Conservation (phyloP, 2,797 vertebrate genomes). For the Eutrigla gurnardus region DNA sequence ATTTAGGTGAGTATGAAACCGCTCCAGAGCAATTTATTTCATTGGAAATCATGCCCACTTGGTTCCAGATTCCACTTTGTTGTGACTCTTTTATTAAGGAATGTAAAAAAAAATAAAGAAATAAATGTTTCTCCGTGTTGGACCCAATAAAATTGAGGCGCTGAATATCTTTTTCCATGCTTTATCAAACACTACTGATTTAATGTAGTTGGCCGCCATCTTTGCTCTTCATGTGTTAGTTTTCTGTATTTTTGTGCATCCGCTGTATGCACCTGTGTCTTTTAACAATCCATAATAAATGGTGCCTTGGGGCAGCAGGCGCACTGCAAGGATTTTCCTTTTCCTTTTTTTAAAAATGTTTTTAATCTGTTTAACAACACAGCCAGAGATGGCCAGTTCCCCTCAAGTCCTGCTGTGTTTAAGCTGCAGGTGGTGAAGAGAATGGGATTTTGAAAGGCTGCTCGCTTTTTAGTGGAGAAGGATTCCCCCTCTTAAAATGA, state of each 20-base stretch:
- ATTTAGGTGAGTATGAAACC: constrained; percentile 31
- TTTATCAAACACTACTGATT: constrained; percentile 37
- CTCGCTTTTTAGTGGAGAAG: constrained; percentile 19
- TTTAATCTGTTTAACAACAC: constrained; percentile 60
- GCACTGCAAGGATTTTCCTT: constrained; percentile 47
- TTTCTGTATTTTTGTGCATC: constrained; percentile 12
- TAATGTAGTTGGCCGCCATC: background rate
- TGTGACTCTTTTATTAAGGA: constrained; percentile 37
- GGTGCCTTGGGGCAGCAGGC: constrained; percentile 45
- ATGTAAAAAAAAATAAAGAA: constrained; percentile 6
- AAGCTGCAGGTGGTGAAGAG: constrained; percentile 63
- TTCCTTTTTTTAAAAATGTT: constrained; percentile 13
- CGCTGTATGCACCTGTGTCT: constrained; percentile 12
- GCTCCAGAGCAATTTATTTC: constrained; percentile 27
- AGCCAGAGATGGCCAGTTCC: constrained; percentile 48
- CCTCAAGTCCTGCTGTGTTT: constrained; percentile 57
- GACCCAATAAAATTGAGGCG: constrained; percentile 10
- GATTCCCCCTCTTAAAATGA: constrained; percentile 31
- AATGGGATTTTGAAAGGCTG: constrained; percentile 58
- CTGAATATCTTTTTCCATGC: constrained; percentile 38
- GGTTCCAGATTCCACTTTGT: constrained; percentile 12
- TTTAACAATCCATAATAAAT: constrained; percentile 58
- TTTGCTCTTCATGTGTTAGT: constrained; percentile 29
- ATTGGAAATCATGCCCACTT: constrained; percentile 29
- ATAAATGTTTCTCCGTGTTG: constrained; percentile 8